Percentiles rank a stretch among this genome's conserved stretches.
Conservation (phyloP, 2,113 vertebrate species). For the Myodes glareolus region DNA sequence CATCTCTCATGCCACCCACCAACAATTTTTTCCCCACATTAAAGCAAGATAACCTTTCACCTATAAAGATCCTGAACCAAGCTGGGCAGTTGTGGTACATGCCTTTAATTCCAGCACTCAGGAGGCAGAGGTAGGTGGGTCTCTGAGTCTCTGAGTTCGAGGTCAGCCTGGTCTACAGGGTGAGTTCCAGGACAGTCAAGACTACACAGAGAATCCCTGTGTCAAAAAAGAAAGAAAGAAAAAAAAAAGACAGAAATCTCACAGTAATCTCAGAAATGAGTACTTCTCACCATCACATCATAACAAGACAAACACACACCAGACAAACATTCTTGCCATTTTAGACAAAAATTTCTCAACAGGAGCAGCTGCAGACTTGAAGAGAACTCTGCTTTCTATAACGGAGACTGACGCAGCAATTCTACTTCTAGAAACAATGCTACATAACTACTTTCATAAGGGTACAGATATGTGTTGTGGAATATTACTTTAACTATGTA, state of each 20-base stretch:
- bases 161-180: too few species aligned
- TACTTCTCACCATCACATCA: not conserved
- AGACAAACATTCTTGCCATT: not conserved
- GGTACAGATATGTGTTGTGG: not conserved
- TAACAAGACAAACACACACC: not conserved
- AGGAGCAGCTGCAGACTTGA: not conserved
- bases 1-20: not conserved
- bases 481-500: too few species aligned
- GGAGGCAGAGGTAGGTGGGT: too few species aligned
- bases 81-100: not conserved
- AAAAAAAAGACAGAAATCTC: not conserved
- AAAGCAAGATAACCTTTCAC: not conserved
- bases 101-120: not conserved
- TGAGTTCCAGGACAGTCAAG: not conserved
- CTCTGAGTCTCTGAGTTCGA: not conserved
- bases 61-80: not conserved
- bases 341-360: not conserved
- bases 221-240: not conserved
- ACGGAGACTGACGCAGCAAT: not conserved
- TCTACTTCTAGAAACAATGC: not conserved
- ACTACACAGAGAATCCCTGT: not conserved
- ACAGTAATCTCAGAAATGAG: conserved; percentile 11
- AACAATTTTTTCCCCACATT: not conserved
- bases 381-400: not conserved
- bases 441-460: not conserved